These are phyloP conservation scores for Nudaria mundana DNA, from an alignment of 2,888 invertebrate species.

Conservation along the genomic window DNA sequence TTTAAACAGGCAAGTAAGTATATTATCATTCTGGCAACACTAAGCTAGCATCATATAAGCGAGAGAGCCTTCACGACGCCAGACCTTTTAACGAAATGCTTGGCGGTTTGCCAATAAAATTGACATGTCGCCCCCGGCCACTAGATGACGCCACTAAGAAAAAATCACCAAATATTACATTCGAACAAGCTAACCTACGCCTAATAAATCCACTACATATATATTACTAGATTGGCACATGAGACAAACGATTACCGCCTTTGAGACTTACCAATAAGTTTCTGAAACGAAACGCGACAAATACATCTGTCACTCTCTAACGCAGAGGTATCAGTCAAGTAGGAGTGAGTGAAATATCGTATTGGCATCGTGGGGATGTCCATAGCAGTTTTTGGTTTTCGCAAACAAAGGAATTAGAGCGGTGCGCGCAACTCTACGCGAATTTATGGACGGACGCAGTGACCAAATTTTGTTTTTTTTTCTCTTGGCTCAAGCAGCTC, in stretches of 20 bases:
- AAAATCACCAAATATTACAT: slow-evolving; percentile 42
- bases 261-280: slow-evolving; percentile 40
- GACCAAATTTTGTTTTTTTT: slow-evolving; percentile 66
- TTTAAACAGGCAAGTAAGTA: slow-evolving; percentile 34
- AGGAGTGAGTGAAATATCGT: slow-evolving; percentile 69
- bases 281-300: slow-evolving; percentile 34
- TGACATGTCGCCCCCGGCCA: slow-evolving; percentile 45
- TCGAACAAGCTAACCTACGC: slow-evolving; percentile 36
- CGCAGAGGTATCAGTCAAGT: slow-evolving; percentile 59
- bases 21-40: slow-evolving; percentile 39
- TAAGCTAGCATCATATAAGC: slow-evolving; percentile 37
- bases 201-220: slow-evolving; percentile 48
- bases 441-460: slow-evolving; percentile 68
- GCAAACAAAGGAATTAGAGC: slow-evolving; percentile 77
- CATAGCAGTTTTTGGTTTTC: slow-evolving; percentile 70
- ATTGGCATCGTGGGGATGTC: slow-evolving; percentile 55
- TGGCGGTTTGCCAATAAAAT: slow-evolving; percentile 58
- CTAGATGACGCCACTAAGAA: slow-evolving; percentile 52
- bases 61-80: slow-evolving; percentile 50
- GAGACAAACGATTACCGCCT: slow-evolving; percentile 50
- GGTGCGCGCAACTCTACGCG: slow-evolving; percentile 55
- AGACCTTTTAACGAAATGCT: slow-evolving; percentile 63
- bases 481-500: slow-evolving; percentile 39
- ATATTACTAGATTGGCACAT: slow-evolving; percentile 44
- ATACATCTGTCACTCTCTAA: slow-evolving; percentile 66